These are phyloP conservation scores for Achlya flavicornis DNA, from an alignment of 2,888 invertebrate species.

Conservation along the genomic window DNA sequence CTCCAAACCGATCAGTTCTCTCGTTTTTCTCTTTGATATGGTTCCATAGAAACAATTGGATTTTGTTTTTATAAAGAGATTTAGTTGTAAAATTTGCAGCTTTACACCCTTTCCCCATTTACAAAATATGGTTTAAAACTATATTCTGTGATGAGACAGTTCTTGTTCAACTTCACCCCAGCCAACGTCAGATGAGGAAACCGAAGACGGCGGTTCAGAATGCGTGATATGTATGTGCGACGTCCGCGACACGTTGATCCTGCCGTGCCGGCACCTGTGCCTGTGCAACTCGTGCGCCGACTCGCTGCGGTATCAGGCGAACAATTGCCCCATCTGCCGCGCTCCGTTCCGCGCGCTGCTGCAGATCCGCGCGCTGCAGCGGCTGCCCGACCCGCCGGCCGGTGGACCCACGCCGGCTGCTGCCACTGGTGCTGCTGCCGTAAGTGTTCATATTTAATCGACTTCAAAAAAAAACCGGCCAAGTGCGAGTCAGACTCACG, in stretches of 20 bases:
- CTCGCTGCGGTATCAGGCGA: conserved; percentile 97
- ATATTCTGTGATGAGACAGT: too few relatives aligned
- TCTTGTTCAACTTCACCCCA: conserved; percentile 38
- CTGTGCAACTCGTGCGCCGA: conserved; percentile 99
- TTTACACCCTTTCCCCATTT: too few relatives aligned
- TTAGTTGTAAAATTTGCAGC: too few relatives aligned
- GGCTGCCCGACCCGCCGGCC: conserved; percentile 69
- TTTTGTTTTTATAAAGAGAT: too few relatives aligned
- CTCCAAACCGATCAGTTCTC: too few relatives aligned
- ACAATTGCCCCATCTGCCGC: conserved; percentile 99
- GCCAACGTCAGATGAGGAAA: conserved; percentile 90
- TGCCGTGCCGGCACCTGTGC: conserved; percentile 99
- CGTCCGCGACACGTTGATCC: conserved; percentile 96
- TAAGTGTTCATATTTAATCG: background rate
- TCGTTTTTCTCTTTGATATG: too few relatives aligned
- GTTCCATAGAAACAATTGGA: too few relatives aligned
- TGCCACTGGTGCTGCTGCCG: conserved; percentile 30
- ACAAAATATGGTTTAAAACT: too few relatives aligned
- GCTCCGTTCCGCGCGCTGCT: conserved; percentile 99
- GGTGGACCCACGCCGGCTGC: conserved; percentile 97
- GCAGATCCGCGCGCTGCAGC: conserved; percentile 96
- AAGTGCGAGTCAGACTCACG: too few relatives aligned
- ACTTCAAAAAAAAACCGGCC: too few relatives aligned
- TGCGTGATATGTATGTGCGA: conserved; percentile 99
- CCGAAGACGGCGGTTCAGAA: conserved; percentile 97